These are phyloP conservation scores for Chaetorhynchus papuensis DNA, from an alignment of 2,113 vertebrate genomes.

Conservation along the genomic window DNA sequence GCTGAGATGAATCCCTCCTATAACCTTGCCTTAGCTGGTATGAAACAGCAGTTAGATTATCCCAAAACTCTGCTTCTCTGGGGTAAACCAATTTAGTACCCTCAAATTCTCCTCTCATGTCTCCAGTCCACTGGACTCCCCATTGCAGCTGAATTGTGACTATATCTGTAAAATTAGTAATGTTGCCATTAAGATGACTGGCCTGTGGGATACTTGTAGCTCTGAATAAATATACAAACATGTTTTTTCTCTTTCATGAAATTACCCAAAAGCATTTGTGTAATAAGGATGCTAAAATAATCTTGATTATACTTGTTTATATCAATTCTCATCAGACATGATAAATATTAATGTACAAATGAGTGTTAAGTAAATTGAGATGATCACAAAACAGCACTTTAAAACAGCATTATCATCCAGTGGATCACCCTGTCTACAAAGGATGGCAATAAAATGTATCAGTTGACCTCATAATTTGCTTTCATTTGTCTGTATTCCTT, in stretches of 20 bases:
- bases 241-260: not conserved
- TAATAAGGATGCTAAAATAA: slow-evolving; percentile 23
- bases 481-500: not conserved
- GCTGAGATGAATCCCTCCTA: not conserved
- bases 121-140: not conserved
- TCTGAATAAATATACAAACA: not conserved
- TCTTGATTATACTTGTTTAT: slow-evolving; percentile 42
- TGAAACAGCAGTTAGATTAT: not conserved
- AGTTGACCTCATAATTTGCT: not conserved
- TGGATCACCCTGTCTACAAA: not conserved
- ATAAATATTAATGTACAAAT: slow-evolving; percentile 47
- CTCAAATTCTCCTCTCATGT: not conserved
- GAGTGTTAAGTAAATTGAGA: not conserved
- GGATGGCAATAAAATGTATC: not conserved
- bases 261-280: not conserved
- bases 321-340: slow-evolving; percentile 27
- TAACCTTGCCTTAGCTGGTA: not conserved
- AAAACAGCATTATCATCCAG: not conserved
- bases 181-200: not conserved
- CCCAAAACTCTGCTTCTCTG: not conserved
- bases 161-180: not conserved
- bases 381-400: slow-evolving; percentile 3
- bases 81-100: not conserved
- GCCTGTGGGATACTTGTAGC: not conserved
- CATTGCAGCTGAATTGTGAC: not conserved